phyloP scores from a whole-genome alignment of 2,113 vertebrate genomes.

The Leptobrachium leishanense region DNA sequence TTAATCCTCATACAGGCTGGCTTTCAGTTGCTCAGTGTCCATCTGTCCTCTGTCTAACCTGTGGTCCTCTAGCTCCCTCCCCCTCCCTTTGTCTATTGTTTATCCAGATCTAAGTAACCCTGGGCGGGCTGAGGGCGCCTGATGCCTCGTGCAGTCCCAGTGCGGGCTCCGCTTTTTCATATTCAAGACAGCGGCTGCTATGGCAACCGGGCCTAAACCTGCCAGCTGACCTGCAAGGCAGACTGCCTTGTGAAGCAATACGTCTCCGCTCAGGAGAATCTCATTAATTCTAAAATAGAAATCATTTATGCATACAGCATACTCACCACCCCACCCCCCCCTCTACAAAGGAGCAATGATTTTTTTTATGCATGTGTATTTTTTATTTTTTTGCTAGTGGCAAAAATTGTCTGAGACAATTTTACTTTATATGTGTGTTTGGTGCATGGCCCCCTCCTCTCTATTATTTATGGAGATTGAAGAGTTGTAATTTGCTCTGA shows the following conservation, averaged over 20 bases:
- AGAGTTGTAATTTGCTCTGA: slow-evolving; percentile 1
- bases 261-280: slow-evolving; percentile 76
- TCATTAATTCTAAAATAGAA: slow-evolving; percentile 85
- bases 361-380: slow-evolving; percentile 12
- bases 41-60: slow-evolving; percentile 44
- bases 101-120: slow-evolving; percentile 51
- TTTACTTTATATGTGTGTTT: slow-evolving; percentile 11
- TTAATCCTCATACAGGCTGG: not conserved
- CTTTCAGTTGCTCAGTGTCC: slow-evolving; percentile 21
- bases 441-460: not conserved
- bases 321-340: slow-evolving; percentile 64
- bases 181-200: slow-evolving; percentile 71
- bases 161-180: slow-evolving; percentile 67
- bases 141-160: slow-evolving; percentile 24
- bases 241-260: slow-evolving; percentile 56
- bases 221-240: slow-evolving; percentile 65
- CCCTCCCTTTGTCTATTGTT: slow-evolving; percentile 46
- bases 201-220: slow-evolving; percentile 74
- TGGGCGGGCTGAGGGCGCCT: slow-evolving; percentile 56
- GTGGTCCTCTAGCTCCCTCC: slow-evolving; percentile 19
- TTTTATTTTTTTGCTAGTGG: slow-evolving; percentile 41
- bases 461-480: not conserved
- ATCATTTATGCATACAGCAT: slow-evolving; percentile 72
- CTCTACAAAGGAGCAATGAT: slow-evolving; percentile 51
- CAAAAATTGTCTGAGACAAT: slow-evolving; percentile 34